Percentiles rank a stretch among this genome's conserved stretches.
Conservation (phyloP, 2,797 vertebrate genomes). For the Sarcophilus harrisii region DNA sequence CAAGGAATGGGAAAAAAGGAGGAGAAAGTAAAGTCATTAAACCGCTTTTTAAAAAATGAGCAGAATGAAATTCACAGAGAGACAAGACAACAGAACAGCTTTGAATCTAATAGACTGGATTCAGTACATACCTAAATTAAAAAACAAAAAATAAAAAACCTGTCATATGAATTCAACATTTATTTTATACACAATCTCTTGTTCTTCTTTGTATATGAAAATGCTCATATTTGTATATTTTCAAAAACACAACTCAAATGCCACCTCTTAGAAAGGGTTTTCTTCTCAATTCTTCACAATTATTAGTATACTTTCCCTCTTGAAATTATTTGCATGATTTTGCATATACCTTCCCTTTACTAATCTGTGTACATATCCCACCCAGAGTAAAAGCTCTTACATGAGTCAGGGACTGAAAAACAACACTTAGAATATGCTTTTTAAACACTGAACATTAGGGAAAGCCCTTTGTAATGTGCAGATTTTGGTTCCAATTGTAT, state of each 20-base stretch:
- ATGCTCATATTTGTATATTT: neutral
- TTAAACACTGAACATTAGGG: neutral
- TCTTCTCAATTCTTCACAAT: neutral
- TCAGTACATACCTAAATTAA: neutral
- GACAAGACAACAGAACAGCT: neutral
- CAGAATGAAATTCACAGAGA: neutral
- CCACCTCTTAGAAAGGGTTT: neutral
- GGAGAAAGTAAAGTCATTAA: neutral
- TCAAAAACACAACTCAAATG: neutral
- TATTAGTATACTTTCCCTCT: neutral
- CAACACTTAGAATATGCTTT: too few species aligned
- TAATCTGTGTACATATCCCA: neutral
- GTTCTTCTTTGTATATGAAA: neutral
- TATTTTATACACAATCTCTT: neutral
- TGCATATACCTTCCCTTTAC: neutral
- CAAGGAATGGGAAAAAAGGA: too few species aligned
- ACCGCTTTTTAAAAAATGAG: neutral
- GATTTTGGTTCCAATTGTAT: neutral
- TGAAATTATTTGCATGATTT: neutral
- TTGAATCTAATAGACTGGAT: neutral
- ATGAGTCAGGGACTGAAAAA: neutral
- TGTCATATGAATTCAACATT: neutral
- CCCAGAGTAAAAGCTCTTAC: too few species aligned
- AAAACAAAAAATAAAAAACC: neutral
- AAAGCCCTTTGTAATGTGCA: neutral